A percentile compares a stretch with the other conserved stretches of the same genome.
These are phyloP conservation scores for Sebastes hopkinsi DNA, from an alignment of 2,797 vertebrate genomes.

Conservation along the genomic window DNA sequence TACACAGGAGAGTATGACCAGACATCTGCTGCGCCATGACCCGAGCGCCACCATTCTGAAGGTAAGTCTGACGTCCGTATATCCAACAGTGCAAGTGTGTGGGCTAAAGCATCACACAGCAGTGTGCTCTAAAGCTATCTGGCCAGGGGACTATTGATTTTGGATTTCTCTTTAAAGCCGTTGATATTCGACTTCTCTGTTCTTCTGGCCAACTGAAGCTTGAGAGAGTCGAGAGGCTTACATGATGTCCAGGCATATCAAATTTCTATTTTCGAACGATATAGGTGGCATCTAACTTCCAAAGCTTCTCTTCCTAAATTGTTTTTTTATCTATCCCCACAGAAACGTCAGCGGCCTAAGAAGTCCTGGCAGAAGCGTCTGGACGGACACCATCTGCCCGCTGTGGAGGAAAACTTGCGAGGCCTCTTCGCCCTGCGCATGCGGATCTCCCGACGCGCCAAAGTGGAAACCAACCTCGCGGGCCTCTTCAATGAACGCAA, in stretches of 20 bases:
- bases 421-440: conserved; percentile 80
- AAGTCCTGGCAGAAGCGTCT: conserved; percentile 83
- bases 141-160: conserved; percentile 21
- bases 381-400: conserved; percentile 58
- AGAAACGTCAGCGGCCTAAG: conserved; percentile 63
- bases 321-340: neutral
- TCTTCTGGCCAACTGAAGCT: neutral
- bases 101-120: neutral
- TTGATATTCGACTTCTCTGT: neutral
- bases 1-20: conserved; percentile 81
- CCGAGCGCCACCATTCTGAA: conserved; percentile 56
- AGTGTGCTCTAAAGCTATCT: neutral
- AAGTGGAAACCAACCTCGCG: conserved; percentile 81
- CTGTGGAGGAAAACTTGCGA: conserved; percentile 81
- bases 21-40: conserved; percentile 83
- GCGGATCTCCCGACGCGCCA: conserved; percentile 72
- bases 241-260: neutral
- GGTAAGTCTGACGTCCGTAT: conserved; percentile 48
- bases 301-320: neutral
- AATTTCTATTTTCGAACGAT: neutral
- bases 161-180: neutral
- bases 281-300: neutral
- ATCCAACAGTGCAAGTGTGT: neutral
- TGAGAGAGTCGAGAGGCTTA: neutral
- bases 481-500: conserved; percentile 86